These are phyloP conservation scores for Drosophila cardini DNA, from an alignment of 1,140 invertebrate genomes.

Conservation along the genomic window DNA sequence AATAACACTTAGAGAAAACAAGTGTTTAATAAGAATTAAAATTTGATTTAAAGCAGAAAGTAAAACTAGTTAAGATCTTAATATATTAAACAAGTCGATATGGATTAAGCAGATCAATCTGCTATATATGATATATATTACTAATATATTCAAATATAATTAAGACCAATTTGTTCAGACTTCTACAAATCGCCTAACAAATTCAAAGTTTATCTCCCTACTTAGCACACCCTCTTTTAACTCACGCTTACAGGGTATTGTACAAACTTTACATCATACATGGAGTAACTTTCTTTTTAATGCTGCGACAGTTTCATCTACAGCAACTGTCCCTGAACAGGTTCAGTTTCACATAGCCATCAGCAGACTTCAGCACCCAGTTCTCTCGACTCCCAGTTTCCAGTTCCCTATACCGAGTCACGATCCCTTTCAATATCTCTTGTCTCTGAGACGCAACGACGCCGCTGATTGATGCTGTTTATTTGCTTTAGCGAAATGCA, in stretches of 20 bases:
- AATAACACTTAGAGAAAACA: too few relatives aligned
- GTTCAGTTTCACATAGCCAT: slow-evolving; percentile 13
- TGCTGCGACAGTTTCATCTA: slow-evolving; percentile 39
- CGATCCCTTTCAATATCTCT: slow-evolving; percentile 1
- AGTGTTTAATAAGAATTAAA: not conserved
- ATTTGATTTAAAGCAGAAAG: too few relatives aligned
- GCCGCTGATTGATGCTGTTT: slow-evolving; percentile 61
- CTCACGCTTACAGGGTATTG: slow-evolving; percentile 12
- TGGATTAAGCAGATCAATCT: too few relatives aligned
- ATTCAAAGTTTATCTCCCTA: not conserved
- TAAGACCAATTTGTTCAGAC: too few relatives aligned
- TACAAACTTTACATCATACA: slow-evolving; percentile 66
- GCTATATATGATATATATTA: too few relatives aligned
- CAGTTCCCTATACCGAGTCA: not conserved
- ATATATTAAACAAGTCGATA: too few relatives aligned
- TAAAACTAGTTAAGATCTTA: not conserved
- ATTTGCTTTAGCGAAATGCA: slow-evolving; percentile 52
- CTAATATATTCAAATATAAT: too few relatives aligned
- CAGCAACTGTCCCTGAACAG: slow-evolving; percentile 30
- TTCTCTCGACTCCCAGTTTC: not conserved
- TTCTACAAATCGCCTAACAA: too few relatives aligned
- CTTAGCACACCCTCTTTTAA: not conserved
- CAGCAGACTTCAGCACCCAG: not conserved
- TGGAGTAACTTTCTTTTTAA: slow-evolving; percentile 68
- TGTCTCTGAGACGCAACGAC: slow-evolving; percentile 20